phyloP scores from a whole-genome alignment of 2,888 invertebrate genomes.

The Chymomyza fuscimana region DNA sequence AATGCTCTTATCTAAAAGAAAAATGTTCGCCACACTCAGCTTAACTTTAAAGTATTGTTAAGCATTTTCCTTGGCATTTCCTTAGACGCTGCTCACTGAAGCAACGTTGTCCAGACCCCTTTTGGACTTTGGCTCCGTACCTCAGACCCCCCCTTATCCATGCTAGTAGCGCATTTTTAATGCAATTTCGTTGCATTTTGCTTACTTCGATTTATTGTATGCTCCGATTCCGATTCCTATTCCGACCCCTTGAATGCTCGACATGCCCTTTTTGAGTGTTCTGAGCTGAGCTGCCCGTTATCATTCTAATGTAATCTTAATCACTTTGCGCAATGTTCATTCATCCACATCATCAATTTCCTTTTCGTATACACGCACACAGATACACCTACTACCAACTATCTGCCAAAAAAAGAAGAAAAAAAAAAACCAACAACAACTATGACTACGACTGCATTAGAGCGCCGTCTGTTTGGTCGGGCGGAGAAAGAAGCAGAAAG shows the following conservation, averaged over 20 bases:
- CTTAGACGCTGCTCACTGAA: constrained; percentile 30
- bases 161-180: constrained; percentile 30
- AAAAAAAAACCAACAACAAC: not conserved
- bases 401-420: constrained; percentile 1
- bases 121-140: too few species aligned
- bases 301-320: constrained; percentile 77
- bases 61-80: constrained; percentile 32
- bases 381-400: not conserved
- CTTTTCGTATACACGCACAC: constrained; percentile 42
- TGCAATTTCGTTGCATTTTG: constrained; percentile 58
- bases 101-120: constrained; percentile 24
- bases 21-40: constrained; percentile 12
- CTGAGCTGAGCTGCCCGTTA: constrained; percentile 44
- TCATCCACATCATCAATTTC: constrained; percentile 79
- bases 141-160: not conserved
- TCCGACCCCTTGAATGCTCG: not conserved
- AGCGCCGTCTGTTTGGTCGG: constrained; percentile 42
- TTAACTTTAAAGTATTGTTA: constrained; percentile 10
- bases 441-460: constrained; percentile 53
- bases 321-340: constrained; percentile 77
- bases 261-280: constrained; percentile 16
- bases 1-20: not conserved
- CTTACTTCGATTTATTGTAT: constrained; percentile 56
- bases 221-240: not conserved
- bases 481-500: constrained; percentile 17